Evolutionary conservation across 2,113 vertebrate genomes (phyloP).

Genomic region (Crotophaga sulcirostris): DNA sequence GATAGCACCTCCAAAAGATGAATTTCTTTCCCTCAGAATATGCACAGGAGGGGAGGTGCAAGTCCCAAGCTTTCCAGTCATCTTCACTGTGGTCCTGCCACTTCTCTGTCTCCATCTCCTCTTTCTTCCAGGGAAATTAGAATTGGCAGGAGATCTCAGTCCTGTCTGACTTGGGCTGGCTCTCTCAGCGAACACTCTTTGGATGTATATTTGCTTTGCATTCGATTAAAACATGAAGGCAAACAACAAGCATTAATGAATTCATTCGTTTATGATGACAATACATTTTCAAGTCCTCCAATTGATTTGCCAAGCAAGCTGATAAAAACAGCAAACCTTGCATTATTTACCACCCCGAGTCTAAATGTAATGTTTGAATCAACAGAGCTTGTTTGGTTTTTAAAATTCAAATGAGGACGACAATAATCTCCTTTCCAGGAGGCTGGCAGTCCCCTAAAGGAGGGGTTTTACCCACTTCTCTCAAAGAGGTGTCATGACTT

Average conservation of each 20-base stretch:
- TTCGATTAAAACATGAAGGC: slow-evolving; percentile 36
- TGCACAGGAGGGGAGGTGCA: background rate
- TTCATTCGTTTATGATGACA: slow-evolving; percentile 55
- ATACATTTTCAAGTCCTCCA: slow-evolving; percentile 20
- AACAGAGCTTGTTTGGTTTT: slow-evolving; percentile 33
- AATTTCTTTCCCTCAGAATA: background rate
- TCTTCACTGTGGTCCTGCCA: background rate
- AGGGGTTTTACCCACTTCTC: background rate
- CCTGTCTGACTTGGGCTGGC: background rate
- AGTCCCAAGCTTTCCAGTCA: background rate
- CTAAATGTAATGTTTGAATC: slow-evolving; percentile 24
- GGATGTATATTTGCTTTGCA: slow-evolving; percentile 41
- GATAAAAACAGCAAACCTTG: slow-evolving; percentile 62
- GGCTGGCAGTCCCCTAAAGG: background rate
- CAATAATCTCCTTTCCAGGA: background rate
- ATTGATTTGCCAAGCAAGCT: slow-evolving; percentile 65
- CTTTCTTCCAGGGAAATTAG: background rate
- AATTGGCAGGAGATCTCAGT: background rate
- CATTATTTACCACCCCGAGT: slow-evolving; percentile 56
- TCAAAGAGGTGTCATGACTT: background rate
- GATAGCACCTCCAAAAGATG: background rate
- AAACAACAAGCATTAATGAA: slow-evolving; percentile 63
- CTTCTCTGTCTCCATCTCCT: background rate
- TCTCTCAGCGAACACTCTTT: background rate
- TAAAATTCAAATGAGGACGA: slow-evolving; percentile 27